Conservation (phyloP, 2,888 invertebrate species). For the Sphinx pinastri region DNA sequence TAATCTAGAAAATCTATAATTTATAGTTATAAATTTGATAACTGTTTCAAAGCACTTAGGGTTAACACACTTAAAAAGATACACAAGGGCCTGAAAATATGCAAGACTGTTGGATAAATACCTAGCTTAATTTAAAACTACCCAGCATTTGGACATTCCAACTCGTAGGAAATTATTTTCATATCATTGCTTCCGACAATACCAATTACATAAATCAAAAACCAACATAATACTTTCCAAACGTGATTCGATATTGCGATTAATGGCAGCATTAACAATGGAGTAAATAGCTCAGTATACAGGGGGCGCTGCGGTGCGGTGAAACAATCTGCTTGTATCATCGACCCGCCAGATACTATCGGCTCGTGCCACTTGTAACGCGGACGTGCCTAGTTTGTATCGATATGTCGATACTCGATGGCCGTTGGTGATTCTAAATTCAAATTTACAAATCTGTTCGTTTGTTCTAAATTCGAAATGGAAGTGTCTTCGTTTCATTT, state of each 20-base stretch:
- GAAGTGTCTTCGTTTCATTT: too few relatives aligned
- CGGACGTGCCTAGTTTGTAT: constrained; percentile 37
- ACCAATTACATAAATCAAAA: constrained; percentile 18
- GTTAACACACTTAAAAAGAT: too few relatives aligned
- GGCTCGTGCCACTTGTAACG: constrained; percentile 79
- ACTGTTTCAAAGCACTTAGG: too few relatives aligned
- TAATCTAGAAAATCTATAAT: too few relatives aligned
- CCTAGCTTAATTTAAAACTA: too few relatives aligned
- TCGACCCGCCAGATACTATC: constrained; percentile 76
- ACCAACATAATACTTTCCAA: constrained; percentile 52
- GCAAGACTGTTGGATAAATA: too few relatives aligned
- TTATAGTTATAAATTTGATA: too few relatives aligned
- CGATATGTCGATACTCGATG: constrained; percentile 39
- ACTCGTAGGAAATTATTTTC: too few relatives aligned
- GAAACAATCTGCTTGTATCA: constrained; percentile 81
- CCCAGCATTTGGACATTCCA: too few relatives aligned
- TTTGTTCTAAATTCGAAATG: too few relatives aligned
- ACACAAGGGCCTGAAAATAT: too few relatives aligned
- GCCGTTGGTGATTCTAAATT: background rate
- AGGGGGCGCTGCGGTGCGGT: constrained; percentile 55
- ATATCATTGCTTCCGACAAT: background rate
- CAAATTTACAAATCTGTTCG: background rate
- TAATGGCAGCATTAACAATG: constrained; percentile 63
- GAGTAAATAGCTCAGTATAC: constrained; percentile 58
- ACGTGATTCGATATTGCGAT: constrained; percentile 65